phyloP scores from a whole-genome alignment of 2,888 invertebrate genomes.

The Microchrysa polita region DNA sequence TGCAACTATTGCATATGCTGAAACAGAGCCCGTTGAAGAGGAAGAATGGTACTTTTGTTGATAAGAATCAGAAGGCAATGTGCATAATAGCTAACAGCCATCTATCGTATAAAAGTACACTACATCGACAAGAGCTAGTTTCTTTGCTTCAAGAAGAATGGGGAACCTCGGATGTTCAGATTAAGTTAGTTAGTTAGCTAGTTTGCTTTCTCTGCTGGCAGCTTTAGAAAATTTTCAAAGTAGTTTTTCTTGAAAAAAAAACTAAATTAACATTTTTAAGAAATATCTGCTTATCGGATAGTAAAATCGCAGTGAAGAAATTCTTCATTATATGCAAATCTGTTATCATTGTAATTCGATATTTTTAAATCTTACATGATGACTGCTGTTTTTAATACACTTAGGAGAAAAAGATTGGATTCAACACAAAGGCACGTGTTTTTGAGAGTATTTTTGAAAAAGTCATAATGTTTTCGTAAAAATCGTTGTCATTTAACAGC shows the following conservation, averaged over 20 bases:
- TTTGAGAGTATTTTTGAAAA: no score
- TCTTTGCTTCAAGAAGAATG: neutral
- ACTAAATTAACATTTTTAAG: neutral
- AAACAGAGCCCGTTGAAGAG: conserved; percentile 1
- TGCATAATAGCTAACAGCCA: conserved; percentile 34
- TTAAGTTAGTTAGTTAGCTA: conserved; percentile 13
- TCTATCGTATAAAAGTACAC: conserved; percentile 19
- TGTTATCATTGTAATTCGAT: no score
- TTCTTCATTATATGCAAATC: no score
- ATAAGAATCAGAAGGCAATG: conserved; percentile 43
- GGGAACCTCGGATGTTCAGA: neutral
- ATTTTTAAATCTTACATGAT: no score
- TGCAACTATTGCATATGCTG: conserved; percentile 35
- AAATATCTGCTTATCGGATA: neutral
- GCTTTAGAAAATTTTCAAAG: no score
- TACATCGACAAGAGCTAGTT: conserved; percentile 14
- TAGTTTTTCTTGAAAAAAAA: neutral
- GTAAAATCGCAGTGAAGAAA: neutral
- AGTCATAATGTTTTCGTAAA: no score
- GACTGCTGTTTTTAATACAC: no score
- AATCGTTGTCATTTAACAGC: no score
- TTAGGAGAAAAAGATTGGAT: no score
- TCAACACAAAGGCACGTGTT: no score
- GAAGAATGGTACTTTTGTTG: conserved; percentile 39
- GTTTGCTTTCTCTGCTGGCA: no score